Percentiles rank a stretch among this genome's conserved stretches.
Conservation (phyloP, 1,140 invertebrate genomes). For the Theocolax elegans region DNA sequence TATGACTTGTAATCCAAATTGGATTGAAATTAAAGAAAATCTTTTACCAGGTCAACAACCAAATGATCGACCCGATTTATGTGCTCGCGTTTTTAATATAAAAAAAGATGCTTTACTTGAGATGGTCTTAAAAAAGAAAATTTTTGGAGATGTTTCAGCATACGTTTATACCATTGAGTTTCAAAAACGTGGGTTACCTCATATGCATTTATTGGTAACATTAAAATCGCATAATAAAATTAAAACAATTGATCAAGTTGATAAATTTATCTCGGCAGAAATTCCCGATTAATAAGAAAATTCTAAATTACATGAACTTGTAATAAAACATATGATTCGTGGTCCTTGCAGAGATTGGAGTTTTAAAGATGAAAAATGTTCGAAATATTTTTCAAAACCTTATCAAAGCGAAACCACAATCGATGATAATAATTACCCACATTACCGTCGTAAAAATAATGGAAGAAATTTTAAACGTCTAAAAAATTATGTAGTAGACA, state of each 20-base stretch:
- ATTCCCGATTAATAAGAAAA: constrained; percentile 61
- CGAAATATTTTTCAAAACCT: constrained; percentile 55
- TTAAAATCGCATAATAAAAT: constrained; percentile 3
- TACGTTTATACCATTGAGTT: background rate
- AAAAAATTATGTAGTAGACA: constrained; percentile 7
- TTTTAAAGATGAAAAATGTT: constrained; percentile 50
- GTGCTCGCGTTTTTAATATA: background rate
- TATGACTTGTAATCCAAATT: no score
- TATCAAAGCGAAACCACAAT: constrained; percentile 51
- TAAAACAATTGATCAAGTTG: background rate
- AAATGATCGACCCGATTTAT: background rate
- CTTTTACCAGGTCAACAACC: no score
- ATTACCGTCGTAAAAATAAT: no score
- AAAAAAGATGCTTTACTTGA: background rate
- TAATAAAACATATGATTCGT: constrained; percentile 60
- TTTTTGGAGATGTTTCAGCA: background rate
- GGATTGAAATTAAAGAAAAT: no score
- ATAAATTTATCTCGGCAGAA: no score
- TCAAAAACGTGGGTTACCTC: no score
- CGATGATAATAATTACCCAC: constrained; percentile 51
- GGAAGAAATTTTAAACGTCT: no score
- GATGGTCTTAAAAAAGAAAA: background rate
- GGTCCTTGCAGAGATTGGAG: constrained; percentile 42
- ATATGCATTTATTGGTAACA: background rate
- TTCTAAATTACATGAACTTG: constrained; percentile 34